Base-by-base conservation (phyloP, 92 coral and sea anemone species). In the Porites cylindrica region DNA sequence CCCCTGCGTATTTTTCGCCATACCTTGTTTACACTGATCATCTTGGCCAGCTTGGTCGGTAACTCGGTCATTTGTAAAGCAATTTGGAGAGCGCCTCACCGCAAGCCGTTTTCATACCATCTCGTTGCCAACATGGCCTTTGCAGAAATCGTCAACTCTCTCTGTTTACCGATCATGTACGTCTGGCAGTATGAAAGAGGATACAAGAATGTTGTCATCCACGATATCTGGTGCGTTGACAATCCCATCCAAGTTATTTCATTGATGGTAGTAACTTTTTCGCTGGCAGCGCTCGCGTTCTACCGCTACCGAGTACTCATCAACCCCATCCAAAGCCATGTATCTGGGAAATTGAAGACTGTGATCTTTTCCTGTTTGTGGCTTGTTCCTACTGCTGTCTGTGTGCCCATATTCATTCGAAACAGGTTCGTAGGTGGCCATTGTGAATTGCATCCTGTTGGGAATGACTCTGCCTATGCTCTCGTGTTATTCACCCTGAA, bases 101-200 rank as follows among this genome's bases (percentile, higher is more conserved):
- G 80, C 47, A 92, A 85, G 60, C 94, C 94, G 8, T 64, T 92
- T 62, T 88, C 92, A 18, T 92, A 92, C 66, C 68, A 84, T 75
- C 82, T 92, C 69, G 94, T 92, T 5, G 79, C 94, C 18, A 84
- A 81, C 77, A 70, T 92, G 78, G 92, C 94, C 26, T 47, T 76
- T 43, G 94, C 94, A 23, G 94, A 92, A 79, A 78, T 92, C 51
- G 9, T 85, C 24, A 80, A 74, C 12, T 78, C 82, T 19, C 51
- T 92, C 4, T 75, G 80, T 8, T 83, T 92, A 52, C 85, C 94
- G 3, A 54, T 85, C 58, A 47, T 92, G 51, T 74, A 63, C 17
- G 79, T 60, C 11, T 70, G 8, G 20, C 19, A 16, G 18, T 8
- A 80, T 62, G 54, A 24, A 52, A 83, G 85, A 52, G 38, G 53